phyloP scores from a whole-genome alignment of 2,797 vertebrate species.

The Phrynocephalus guinanensis region DNA sequence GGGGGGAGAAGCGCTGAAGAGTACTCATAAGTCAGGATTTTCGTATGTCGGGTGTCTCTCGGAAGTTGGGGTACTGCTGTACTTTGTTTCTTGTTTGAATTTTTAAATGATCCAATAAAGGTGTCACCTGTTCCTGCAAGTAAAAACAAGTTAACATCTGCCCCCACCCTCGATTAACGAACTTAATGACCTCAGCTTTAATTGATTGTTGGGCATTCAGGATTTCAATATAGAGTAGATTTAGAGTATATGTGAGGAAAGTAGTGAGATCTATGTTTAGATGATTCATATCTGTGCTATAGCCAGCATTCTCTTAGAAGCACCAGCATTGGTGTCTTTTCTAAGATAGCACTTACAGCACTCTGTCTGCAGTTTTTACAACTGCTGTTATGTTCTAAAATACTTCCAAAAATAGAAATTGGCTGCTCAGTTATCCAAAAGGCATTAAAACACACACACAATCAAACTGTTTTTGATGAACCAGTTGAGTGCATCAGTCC shows the following conservation, averaged over 20 bases:
- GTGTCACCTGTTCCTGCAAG: no score
- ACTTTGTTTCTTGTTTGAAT: no score
- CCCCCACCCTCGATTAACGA: neutral
- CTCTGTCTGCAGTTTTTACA: neutral
- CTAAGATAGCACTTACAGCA: no score
- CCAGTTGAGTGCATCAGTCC: neutral
- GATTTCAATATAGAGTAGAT: neutral
- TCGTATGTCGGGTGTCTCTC: no score
- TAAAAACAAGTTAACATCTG: neutral
- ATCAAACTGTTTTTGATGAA: neutral
- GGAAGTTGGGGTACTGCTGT: no score
- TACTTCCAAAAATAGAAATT: constrained; percentile 4
- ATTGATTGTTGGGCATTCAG: neutral
- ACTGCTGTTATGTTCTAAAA: neutral
- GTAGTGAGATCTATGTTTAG: neutral
- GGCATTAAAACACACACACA: neutral
- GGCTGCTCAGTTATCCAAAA: neutral
- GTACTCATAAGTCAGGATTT: no score
- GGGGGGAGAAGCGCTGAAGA: no score
- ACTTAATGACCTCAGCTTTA: neutral
- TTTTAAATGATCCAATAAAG: no score
- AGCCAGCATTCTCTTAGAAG: neutral
- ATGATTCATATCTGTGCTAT: neutral
- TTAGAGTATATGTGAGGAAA: neutral
- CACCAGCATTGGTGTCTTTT: neutral